Percentiles rank a stretch among this genome's conserved stretches.
Conservation (phyloP, 2,797 vertebrate genomes). For the Acrossocheilus wenchowensis region DNA sequence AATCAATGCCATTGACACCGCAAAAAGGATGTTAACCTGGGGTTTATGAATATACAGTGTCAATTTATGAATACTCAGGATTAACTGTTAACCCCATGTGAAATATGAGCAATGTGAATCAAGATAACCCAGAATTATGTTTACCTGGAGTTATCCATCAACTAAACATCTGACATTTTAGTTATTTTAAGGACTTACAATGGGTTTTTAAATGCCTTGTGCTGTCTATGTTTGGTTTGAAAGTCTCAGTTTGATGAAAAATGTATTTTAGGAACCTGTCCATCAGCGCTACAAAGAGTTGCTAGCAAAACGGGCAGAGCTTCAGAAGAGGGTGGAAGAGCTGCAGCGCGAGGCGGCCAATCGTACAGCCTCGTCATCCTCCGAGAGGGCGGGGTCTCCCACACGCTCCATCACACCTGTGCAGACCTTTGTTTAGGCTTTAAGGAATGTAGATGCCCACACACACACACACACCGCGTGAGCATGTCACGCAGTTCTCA, state of each 20-base stretch:
- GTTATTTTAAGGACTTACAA: background rate
- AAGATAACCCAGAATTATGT: background rate
- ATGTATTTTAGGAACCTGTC: conserved; percentile 85
- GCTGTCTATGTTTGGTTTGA: background rate
- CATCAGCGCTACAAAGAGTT: conserved; percentile 95
- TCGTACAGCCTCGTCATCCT: conserved; percentile 84
- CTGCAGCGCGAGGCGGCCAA: conserved; percentile 91
- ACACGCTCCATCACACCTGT: conserved; percentile 89
- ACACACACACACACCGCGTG: background rate
- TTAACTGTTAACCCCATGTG: background rate
- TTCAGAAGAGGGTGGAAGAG: conserved; percentile 95
- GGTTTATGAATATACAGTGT: background rate
- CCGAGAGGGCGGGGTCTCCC: conserved; percentile 87
- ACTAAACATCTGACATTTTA: background rate
- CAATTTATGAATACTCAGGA: too few relatives aligned
- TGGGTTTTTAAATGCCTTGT: background rate
- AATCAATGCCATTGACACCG: too few relatives aligned
- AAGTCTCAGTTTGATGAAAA: background rate
- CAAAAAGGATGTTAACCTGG: background rate
- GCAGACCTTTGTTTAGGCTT: conserved; percentile 90
- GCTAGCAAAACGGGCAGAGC: conserved; percentile 90
- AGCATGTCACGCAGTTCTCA: conserved; percentile 1
- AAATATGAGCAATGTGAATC: background rate
- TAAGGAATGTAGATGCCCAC: conserved; percentile 11
- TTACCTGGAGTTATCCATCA: background rate